Base-by-base conservation (phyloP, 2,888 invertebrate genomes). In the Parochlus steinenii region DNA sequence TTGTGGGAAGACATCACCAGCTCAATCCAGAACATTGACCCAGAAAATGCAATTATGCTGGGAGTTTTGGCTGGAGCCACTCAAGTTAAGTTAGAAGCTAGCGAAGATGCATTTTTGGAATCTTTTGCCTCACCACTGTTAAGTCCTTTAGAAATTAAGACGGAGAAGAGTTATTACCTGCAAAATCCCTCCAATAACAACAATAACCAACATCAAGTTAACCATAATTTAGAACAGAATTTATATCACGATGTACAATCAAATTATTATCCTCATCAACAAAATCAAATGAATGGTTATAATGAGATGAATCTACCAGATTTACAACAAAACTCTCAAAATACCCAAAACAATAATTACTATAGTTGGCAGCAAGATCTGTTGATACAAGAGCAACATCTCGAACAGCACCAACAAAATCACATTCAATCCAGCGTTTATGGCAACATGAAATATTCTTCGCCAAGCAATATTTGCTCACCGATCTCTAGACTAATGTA, bases 1-100 rank as follows among this genome's bases (percentile, higher is more conserved):
- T 68, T 86, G 26, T 87, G 87, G 87, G 86, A 87, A 62, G 86
- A 87, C 64, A 85, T 87, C 54, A 78, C 85, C 44, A 81, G 82
- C 56, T 83, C 83, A 51, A 83, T 86, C 59, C 75, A 83, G 54
- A 86, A 85, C 58, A 76, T 86, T 52, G 86, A 87, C 56, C 82
- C 85, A 18, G 85, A 85, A 56, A 86, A 86, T 55, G 83, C 85
- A 35, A 79, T 82, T 50, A 83, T 85, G 80, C 63, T 85, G 46
- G 75, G 77, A 43, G 67, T 75, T 36, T 59, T 73, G 6, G 30
- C 36, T 15, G 36, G 36, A 20, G 36, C 36, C 5, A 36, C 36
- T 10, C 36, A 80, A 54, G 77, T 83, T 47, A 83, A 83, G 58
- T 65, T 82, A 56, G 82, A 83, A 58, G 71, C 77, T 38, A 74